phyloP scores from a whole-genome alignment of 2,888 invertebrate species.

The Caenorhabditis sulstoni region DNA sequence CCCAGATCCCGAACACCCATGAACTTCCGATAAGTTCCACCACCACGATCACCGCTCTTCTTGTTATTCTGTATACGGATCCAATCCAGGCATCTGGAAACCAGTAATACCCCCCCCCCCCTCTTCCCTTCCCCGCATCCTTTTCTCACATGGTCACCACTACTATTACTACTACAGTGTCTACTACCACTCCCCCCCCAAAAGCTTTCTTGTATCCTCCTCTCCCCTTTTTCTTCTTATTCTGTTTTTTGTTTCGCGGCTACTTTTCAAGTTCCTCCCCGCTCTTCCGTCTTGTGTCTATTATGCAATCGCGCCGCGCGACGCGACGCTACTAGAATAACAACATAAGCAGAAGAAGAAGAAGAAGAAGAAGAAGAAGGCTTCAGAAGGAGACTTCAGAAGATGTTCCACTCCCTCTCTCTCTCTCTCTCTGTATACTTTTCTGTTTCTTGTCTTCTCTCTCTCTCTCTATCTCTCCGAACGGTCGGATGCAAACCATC shows the following conservation, averaged over 20 bases:
- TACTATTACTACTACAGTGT: background rate
- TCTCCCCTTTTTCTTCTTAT: background rate
- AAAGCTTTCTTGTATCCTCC: background rate
- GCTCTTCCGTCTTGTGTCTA: slow-evolving; percentile 13
- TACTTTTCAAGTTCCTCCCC: background rate
- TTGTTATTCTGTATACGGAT: too few relatives aligned
- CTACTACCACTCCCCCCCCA: background rate
- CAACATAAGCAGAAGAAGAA: slow-evolving; percentile 42
- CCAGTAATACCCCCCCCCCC: too few relatives aligned
- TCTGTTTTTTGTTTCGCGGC: too few relatives aligned
- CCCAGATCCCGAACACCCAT: too few relatives aligned
- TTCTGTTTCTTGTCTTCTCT: slow-evolving; percentile 44
- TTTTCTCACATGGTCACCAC: too few relatives aligned
- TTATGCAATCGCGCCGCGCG: slow-evolving; percentile 11
- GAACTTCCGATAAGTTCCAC: too few relatives aligned
- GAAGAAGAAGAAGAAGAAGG: slow-evolving; percentile 2
- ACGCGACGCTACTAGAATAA: slow-evolving; percentile 29
- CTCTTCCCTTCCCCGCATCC: too few relatives aligned
- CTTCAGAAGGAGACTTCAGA: too few relatives aligned
- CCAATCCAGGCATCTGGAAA: too few relatives aligned
- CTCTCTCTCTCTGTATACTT: slow-evolving; percentile 37
- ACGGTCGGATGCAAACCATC: slow-evolving; percentile 10
- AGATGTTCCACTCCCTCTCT: slow-evolving; percentile 40
- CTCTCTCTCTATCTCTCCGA: slow-evolving; percentile 8
- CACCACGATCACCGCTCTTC: too few relatives aligned